Base-by-base conservation (phyloP, 2,797 vertebrate species). In the Anguilla anguilla region DNA sequence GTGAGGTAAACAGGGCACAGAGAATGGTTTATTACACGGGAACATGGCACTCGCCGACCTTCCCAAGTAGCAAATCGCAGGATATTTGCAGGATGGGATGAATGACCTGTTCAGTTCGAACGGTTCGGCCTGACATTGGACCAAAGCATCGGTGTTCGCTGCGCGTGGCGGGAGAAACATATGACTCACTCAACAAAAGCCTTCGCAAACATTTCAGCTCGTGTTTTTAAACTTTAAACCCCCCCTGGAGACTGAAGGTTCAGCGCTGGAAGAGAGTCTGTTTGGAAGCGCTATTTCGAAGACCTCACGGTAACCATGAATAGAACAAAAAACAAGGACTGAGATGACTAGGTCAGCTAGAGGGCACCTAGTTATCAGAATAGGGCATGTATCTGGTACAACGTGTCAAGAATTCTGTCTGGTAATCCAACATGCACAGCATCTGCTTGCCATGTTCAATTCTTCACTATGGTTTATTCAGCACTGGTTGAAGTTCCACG, bases 161-260 rank as follows among this genome's bases (percentile, higher is more conserved):
- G 51, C 3, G 17, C 57, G 49, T 57, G 49, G 31, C 28, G 11
- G 51, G 83, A 57, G n/a, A 84, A 84, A 84, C 51, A 57, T 53
- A 57, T 84, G 83, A 57, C 25, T 49, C 43, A 35, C 53, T 57
- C 25, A 28, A 57, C 53, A 84, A 84, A 28, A 83, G 46, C 79
- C 22, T 46, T 28, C 6, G 35, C 79, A 83, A 83, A 83, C 19
- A 83, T 35, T 43, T 59, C 74, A 77, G 74, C 17, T 43, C 43
- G 19, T 77, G 35, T 77, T 77, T 77, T 77, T 43, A 72, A 77
- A 43, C 74, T 77, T 77, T 43, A 77, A 77, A 77, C 19, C 43
- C 74, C 39, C 74, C 3, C 74, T 43, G 35, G 74, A 43, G 74
- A 77, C 35, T 17, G 35, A 74, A 28, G 69, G 69, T 39, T 28